Evolutionary conservation across 2,888 invertebrate genomes (phyloP).

Genomic region (Agrotis ipsilon): DNA sequence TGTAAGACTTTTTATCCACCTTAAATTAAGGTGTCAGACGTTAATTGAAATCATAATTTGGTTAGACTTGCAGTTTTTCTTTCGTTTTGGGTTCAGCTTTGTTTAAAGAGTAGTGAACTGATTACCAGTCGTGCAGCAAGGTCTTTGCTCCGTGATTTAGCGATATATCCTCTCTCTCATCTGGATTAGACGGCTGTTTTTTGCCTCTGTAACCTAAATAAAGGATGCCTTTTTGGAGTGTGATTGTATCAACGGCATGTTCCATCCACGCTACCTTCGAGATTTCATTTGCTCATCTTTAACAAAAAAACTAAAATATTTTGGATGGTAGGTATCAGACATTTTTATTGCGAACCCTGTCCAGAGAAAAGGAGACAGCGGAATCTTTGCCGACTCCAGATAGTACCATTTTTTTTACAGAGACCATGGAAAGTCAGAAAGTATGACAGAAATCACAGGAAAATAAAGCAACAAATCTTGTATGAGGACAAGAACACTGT

Average conservation of each 20-base stretch:
- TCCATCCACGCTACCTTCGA: not conserved
- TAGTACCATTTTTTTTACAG: too few relatives aligned
- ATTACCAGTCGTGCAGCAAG: slow-evolving; percentile 41
- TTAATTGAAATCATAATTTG: slow-evolving; percentile 50
- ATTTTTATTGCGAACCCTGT: not conserved
- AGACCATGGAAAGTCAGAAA: not conserved
- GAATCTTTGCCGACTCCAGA: too few relatives aligned
- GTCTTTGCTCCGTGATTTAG: slow-evolving; percentile 41
- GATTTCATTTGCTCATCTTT: not conserved
- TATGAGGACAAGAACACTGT: slow-evolving; percentile 26
- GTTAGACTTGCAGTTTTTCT: slow-evolving; percentile 25
- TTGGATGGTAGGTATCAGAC: not conserved
- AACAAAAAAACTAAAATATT: not conserved
- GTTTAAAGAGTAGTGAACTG: slow-evolving; percentile 9
- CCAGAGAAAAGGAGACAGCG: not conserved
- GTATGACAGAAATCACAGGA: not conserved
- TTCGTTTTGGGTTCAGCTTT: slow-evolving; percentile 10
- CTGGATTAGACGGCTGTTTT: slow-evolving; percentile 2
- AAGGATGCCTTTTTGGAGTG: slow-evolving; percentile 9
- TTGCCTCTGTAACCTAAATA: slow-evolving; percentile 13
- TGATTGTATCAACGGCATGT: slow-evolving; percentile 11
- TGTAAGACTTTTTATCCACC: slow-evolving; percentile 41
- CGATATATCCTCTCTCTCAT: slow-evolving; percentile 14
- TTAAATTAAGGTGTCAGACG: slow-evolving; percentile 51
- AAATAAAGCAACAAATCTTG: not conserved